A percentile compares a stretch with the other conserved stretches of the same genome.
Conservation (phyloP, 1,140 invertebrate genomes). For the Homalodisca vitripennis region DNA sequence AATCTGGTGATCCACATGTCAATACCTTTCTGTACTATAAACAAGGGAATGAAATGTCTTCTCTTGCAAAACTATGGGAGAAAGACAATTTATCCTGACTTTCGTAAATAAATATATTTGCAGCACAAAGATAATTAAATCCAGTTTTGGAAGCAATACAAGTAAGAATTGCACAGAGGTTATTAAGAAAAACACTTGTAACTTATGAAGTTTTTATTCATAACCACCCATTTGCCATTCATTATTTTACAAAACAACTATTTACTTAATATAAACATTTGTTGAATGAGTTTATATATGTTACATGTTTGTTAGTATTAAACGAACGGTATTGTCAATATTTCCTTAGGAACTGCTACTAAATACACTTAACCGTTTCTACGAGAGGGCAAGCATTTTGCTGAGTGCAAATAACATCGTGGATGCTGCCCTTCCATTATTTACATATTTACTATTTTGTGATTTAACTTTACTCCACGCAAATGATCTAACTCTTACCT, state of each 20-base stretch:
- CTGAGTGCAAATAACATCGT: conserved; percentile 31
- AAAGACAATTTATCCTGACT: too few relatives aligned
- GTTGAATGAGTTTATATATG: conserved; percentile 15
- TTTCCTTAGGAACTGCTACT: conserved; percentile 32
- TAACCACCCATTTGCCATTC: conserved; percentile 8
- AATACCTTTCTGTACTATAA: too few relatives aligned
- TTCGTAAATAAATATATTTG: too few relatives aligned
- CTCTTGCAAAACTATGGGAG: too few relatives aligned
- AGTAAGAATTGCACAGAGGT: too few relatives aligned
- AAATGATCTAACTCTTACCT: conserved; percentile 5
- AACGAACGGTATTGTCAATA: conserved; percentile 31
- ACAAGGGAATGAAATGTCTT: too few relatives aligned
- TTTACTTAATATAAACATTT: conserved; percentile 15
- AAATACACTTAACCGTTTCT: not conserved
- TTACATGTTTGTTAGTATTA: conserved; percentile 4
- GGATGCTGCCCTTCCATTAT: not conserved
- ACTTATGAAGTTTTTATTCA: not conserved
- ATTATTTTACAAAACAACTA: conserved; percentile 24
- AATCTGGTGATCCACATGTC: too few relatives aligned
- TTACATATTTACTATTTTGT: conserved; percentile 13
- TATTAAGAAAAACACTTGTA: not conserved
- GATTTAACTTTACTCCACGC: not conserved
- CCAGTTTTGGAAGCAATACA: too few relatives aligned
- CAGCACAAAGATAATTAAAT: too few relatives aligned
- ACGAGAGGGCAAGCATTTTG: not conserved